phyloP scores from a whole-genome alignment of 2,797 vertebrate genomes.

The Platalea minor region DNA sequence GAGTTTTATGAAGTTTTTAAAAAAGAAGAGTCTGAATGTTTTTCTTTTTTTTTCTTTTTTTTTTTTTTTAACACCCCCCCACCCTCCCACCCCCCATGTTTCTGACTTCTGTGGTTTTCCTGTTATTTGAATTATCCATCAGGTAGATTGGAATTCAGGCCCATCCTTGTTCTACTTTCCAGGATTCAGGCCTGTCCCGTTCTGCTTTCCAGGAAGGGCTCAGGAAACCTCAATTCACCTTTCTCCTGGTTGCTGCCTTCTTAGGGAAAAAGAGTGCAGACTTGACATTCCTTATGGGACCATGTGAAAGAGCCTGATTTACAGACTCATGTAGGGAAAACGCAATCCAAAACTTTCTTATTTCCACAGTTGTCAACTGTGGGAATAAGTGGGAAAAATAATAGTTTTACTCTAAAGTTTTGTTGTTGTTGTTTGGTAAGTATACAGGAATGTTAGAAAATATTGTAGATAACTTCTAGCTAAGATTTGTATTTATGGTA shows the following conservation, averaged over 20 bases:
- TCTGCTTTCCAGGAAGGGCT: conserved; percentile 19
- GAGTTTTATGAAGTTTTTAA: background rate
- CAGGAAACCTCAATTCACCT: background rate
- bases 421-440: background rate
- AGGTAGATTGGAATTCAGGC: background rate
- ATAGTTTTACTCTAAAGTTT: background rate
- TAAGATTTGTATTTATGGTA: background rate
- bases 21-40: background rate
- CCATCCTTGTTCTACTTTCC: background rate
- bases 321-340: background rate
- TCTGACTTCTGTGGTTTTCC: background rate
- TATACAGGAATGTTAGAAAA: background rate
- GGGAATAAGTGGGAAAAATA: background rate
- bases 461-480: background rate
- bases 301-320: background rate
- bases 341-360: background rate
- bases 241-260: background rate
- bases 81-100: too few relatives aligned
- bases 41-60: background rate
- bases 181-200: background rate
- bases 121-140: conserved; percentile 31
- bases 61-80: too few relatives aligned
- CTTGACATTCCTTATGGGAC: background rate
- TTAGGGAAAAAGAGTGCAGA: background rate
- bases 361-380: background rate